Base-by-base conservation (phyloP, 2,113 vertebrate species). In the Myiagra hebetior region DNA sequence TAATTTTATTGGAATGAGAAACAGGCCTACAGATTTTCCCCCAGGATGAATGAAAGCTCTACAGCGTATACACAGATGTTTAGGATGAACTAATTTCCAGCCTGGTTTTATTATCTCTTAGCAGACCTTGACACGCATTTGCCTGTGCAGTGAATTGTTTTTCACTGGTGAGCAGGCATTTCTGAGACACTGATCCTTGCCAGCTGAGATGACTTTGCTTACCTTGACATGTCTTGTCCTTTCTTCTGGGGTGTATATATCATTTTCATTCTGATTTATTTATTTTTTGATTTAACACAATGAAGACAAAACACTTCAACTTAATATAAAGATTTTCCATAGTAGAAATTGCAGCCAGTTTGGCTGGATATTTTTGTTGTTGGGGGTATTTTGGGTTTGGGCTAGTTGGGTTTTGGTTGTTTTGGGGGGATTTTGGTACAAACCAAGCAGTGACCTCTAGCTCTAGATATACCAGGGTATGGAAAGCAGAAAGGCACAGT, bases 381-480 rank as follows among this genome's bases (percentile, higher is more conserved):
- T 82, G 15, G 42, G 10, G 2, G 1, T 23, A 44, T 60, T 62
- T 19, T 5, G 15, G 15, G 7, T 13, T 52, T 57, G 22, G 15
- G 28, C 16, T 37, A 23, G 9, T 30, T 52, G 46, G 28, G 5
- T 53, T 70, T 33, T 42, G 13, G 2, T 35, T 53, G 4, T 26
- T 74, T 64, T 39, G 22, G 7, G 11, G 1, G 0, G 0, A n/a
- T 33, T 77, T 65, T 55, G 6, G 18, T 62, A 27, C 22, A 33
- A 8, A 80, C 19, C 19, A 50, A 49, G 31, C 1, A 3, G 17
- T 53, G 39, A 63, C 11, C 7, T 83, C 35, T 39, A 41, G 12
- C 28, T 84, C 27, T 60, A 69, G 53, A 79, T 79, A 85, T 16
- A 65, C 0, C 28, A 41, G 37, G 4, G 69, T 68, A 23, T 16